Evolutionary conservation across 2,797 vertebrate species (phyloP).

Genomic region (Cossypha caffra): DNA sequence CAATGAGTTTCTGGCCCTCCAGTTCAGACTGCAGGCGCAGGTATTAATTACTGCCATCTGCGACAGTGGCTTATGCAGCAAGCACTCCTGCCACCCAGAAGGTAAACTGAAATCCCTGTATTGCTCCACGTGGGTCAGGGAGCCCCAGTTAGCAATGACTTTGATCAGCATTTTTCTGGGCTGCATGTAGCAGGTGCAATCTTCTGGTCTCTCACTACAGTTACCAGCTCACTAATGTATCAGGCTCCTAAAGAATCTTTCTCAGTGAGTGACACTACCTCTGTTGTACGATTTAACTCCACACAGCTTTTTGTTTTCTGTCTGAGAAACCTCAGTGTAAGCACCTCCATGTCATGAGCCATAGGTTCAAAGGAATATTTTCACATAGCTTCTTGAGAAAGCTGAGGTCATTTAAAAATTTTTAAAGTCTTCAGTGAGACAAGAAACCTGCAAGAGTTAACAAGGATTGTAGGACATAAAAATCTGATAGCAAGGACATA

Average conservation of each 20-base stretch:
- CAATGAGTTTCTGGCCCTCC: not conserved
- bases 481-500: not conserved
- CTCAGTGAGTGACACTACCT: not conserved
- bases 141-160: not conserved
- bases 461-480: not conserved
- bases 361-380: not conserved
- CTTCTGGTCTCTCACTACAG: not conserved
- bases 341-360: not conserved
- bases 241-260: not conserved
- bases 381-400: not conserved
- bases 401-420: not conserved
- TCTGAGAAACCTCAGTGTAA: not conserved
- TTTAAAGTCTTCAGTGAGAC: not conserved
- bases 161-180: not conserved
- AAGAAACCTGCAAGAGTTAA: not conserved
- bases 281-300: not conserved
- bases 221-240: not conserved
- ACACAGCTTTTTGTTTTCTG: not conserved
- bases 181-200: not conserved
- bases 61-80: not conserved
- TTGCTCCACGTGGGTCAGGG: accelerated
- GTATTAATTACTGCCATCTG: constrained; percentile 34
- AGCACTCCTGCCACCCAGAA: constrained; percentile 17
- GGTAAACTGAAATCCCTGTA: not conserved
- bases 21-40: not conserved